Evolutionary conservation across 2,888 invertebrate species (phyloP), one percentile per base, ranked within the genome.

Genomic region (Cabera pusaria): DNA sequence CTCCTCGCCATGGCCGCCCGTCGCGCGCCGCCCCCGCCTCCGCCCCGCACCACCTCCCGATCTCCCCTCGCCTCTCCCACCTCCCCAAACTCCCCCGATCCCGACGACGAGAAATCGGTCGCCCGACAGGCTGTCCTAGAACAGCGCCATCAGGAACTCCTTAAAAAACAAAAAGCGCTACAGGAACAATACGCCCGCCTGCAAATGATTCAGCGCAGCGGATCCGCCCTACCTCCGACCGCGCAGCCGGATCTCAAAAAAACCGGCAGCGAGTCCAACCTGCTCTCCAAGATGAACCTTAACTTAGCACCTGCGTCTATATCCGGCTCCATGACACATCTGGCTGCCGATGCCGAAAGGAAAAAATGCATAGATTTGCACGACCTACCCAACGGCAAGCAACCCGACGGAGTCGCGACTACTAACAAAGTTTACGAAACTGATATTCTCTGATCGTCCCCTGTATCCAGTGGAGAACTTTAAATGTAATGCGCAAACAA

Each of bases 371-470:
- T 45, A 2, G 59, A 63, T 17, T 23, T 41, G 24, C 49, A 52
- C 29, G 50, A 42, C 20, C n/a, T n/a, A n/a, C 44, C 26, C n/a
- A 36, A 19, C 27, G 58, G 20, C 26, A 21, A 49, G 34, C 60
- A 59, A 28, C 65, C 62, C 3, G 75, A 77, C 16, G 40, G 70
- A 20, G 70, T 72, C 25, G 90, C 92, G 52, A 93, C 93, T 43
- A 94, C 93, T 28, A 95, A 92, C 70, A 95, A 96, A 85, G 93
- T 96, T 59, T 97, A 97, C 82, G 97, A 97, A 90, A 97, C 97
- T 57, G 97, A 97, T 80, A 97, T 97, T 90, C 95, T 97, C 92
- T 97, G 95, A 95, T 7, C n/a, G n/a, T n/a, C n/a, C n/a, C n/a
- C n/a, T n/a, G n/a, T n/a, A n/a, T n/a, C n/a, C n/a, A n/a, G n/a